These are phyloP conservation scores for Andinoacara biseriatus DNA, from an alignment of 2,113 vertebrate genomes.

Conservation along the genomic window DNA sequence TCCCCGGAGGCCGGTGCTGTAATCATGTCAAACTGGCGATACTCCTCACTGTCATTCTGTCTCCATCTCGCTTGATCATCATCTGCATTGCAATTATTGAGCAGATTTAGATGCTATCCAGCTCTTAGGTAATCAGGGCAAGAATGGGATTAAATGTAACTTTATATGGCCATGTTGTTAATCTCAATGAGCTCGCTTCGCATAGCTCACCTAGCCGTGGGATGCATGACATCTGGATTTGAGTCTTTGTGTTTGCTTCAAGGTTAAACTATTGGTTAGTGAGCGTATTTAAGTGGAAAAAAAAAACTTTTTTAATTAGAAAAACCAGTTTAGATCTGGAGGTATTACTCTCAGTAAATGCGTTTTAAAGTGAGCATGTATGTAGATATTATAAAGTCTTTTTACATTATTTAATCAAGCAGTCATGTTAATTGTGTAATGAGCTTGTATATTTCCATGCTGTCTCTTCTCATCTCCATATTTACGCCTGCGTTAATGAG, in stretches of 20 bases:
- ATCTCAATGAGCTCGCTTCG: conserved; percentile 40
- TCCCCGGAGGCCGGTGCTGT: conserved; percentile 64
- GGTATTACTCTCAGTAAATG: conserved; percentile 28
- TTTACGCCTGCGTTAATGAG: conserved; percentile 67
- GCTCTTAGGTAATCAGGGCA: conserved; percentile 64
- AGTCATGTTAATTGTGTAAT: conserved; percentile 77
- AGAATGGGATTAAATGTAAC: conserved; percentile 62
- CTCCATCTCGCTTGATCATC: conserved; percentile 64
- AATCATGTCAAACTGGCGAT: conserved; percentile 71
- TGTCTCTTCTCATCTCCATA: conserved; percentile 76
- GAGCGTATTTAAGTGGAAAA: neutral
- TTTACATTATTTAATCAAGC: conserved; percentile 72
- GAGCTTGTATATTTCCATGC: conserved; percentile 73
- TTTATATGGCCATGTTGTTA: conserved; percentile 48
- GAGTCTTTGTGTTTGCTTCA: conserved; percentile 24
- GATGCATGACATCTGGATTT: conserved; percentile 40
- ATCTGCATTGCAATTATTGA: conserved; percentile 68
- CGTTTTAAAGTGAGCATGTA: conserved; percentile 44
- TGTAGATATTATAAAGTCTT: conserved; percentile 55
- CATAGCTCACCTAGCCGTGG: conserved; percentile 13
- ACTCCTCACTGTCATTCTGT: conserved; percentile 57
- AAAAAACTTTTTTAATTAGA: neutral
- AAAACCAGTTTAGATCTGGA: neutral
- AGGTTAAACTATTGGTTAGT: conserved; percentile 33
- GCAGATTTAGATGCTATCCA: conserved; percentile 65